phyloP scores from a whole-genome alignment of 2,888 invertebrate species.

The Galerucella calmariensis region DNA sequence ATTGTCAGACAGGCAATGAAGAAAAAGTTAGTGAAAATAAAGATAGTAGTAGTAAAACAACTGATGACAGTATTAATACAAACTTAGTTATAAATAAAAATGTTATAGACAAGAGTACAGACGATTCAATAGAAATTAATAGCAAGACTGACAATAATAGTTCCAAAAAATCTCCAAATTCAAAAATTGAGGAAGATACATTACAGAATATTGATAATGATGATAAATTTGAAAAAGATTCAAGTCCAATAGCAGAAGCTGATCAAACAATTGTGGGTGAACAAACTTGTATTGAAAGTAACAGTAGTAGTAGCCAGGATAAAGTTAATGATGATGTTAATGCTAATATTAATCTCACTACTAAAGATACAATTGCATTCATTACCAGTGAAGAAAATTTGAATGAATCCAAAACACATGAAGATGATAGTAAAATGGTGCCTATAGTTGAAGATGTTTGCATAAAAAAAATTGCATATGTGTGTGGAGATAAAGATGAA shows the following conservation, averaged over 20 bases:
- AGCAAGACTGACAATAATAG: slow-evolving; percentile 55
- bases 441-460: slow-evolving; percentile 45
- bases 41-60: slow-evolving; percentile 27
- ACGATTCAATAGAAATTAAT: slow-evolving; percentile 54
- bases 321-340: not conserved
- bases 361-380: not conserved
- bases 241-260: slow-evolving; percentile 42
- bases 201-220: slow-evolving; percentile 18
- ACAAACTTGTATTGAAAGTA: slow-evolving; percentile 8
- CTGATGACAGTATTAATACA: slow-evolving; percentile 43
- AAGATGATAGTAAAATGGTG: slow-evolving; percentile 27
- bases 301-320: slow-evolving; percentile 17
- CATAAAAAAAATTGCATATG: slow-evolving; percentile 48
- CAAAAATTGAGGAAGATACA: slow-evolving; percentile 9
- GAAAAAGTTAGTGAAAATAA: slow-evolving; percentile 35
- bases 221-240: slow-evolving; percentile 46
- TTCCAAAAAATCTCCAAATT: slow-evolving; percentile 39
- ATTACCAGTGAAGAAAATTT: slow-evolving; percentile 8
- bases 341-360: not conserved
- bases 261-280: slow-evolving; percentile 41
- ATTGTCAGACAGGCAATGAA: slow-evolving; percentile 80
- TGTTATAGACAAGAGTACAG: slow-evolving; percentile 44
- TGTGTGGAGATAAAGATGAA: slow-evolving; percentile 41
- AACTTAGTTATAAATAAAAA: slow-evolving; percentile 42
- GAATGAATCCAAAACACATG: slow-evolving; percentile 21